Conservation (phyloP, 1,140 invertebrate species). For the Sminthurides bifidus region DNA sequence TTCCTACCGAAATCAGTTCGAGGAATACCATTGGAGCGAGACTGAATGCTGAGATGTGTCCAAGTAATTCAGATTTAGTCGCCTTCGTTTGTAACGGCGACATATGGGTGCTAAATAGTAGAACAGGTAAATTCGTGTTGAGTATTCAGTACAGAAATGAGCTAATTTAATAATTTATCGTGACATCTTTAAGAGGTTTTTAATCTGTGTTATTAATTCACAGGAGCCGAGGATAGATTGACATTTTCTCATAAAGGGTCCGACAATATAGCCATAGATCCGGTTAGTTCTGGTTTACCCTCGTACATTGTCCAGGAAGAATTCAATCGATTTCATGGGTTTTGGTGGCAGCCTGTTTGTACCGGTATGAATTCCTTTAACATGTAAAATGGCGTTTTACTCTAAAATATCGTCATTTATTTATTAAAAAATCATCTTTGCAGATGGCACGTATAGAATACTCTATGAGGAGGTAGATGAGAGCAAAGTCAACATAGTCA, state of each 20-base stretch:
- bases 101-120: slow-evolving; percentile 72
- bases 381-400: neutral
- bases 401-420: neutral
- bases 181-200: too few species aligned
- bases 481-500: slow-evolving; percentile 79
- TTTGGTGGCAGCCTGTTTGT: slow-evolving; percentile 88
- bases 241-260: slow-evolving; percentile 71
- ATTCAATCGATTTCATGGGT: slow-evolving; percentile 88
- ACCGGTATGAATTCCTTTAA: slow-evolving; percentile 40
- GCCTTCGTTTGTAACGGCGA: slow-evolving; percentile 83
- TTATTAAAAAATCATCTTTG: slow-evolving; percentile 1
- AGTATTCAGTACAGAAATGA: too few species aligned
- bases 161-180: neutral
- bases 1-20: slow-evolving; percentile 57
- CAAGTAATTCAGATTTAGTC: slow-evolving; percentile 68
- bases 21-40: slow-evolving; percentile 52
- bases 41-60: slow-evolving; percentile 83
- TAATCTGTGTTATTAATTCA: slow-evolving; percentile 22
- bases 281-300: slow-evolving; percentile 77
- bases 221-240: slow-evolving; percentile 48
- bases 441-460: slow-evolving; percentile 68
- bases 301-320: slow-evolving; percentile 98
- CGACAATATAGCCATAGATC: slow-evolving; percentile 61
- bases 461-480: slow-evolving; percentile 95
- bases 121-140: slow-evolving; percentile 58